Evolutionary conservation across 2,888 invertebrate genomes (phyloP).

Genomic region (Acrocera orbiculus): DNA sequence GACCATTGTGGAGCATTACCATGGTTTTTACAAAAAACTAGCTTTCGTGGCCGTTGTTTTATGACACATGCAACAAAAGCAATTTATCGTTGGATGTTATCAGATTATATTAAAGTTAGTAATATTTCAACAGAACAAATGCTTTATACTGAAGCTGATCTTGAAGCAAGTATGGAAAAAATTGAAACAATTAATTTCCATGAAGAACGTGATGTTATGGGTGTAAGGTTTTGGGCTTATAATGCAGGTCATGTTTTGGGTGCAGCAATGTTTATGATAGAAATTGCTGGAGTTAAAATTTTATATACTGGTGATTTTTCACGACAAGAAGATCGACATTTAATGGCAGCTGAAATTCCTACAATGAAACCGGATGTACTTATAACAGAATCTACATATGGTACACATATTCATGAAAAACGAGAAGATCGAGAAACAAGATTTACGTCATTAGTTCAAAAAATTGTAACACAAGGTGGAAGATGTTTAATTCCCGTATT

Average conservation of each 20-base stretch:
- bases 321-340: conserved; percentile 93
- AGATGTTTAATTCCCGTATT: conserved; percentile 97
- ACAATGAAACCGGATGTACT: conserved; percentile 90
- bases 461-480: conserved; percentile 93
- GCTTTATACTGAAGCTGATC: conserved; percentile 92
- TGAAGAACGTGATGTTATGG: conserved; percentile 93
- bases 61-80: conserved; percentile 99
- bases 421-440: conserved; percentile 89
- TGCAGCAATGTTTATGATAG: conserved; percentile 99
- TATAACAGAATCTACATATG: conserved; percentile 97
- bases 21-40: conserved; percentile 94
- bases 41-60: conserved; percentile 92
- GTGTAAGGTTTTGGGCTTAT: conserved; percentile 96
- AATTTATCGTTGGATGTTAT: conserved; percentile 94
- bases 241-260: conserved; percentile 98
- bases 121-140: conserved; percentile 94
- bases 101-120: conserved; percentile 98
- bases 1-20: conserved; percentile 97
- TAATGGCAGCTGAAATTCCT: conserved; percentile 99
- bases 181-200: conserved; percentile 98
- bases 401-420: conserved; percentile 97
- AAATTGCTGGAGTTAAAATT: conserved; percentile 95
- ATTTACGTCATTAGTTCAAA: conserved; percentile 84
- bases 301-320: conserved; percentile 98
- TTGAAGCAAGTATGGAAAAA: conserved; percentile 96